Conservation (phyloP, 1,140 invertebrate genomes). For the Sipha flava region DNA sequence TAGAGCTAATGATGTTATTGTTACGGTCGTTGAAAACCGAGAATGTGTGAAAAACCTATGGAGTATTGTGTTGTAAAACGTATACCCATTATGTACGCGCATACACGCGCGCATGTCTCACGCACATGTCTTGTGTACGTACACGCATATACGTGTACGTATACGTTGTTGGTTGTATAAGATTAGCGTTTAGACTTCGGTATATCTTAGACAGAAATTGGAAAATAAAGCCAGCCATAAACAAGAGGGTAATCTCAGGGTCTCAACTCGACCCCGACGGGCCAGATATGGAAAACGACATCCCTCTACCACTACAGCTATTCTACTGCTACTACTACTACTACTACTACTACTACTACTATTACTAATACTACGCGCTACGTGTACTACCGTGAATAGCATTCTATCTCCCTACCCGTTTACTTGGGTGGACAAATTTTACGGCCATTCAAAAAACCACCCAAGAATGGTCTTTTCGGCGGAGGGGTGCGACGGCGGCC, state of each 20-base stretch:
- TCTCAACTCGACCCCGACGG: not conserved
- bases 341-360: too few species aligned
- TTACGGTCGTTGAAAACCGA: not conserved
- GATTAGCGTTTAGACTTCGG: not conserved
- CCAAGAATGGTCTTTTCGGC: not conserved
- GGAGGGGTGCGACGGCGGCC: not conserved
- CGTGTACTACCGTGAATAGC: too few species aligned
- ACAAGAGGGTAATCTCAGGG: constrained; percentile 18
- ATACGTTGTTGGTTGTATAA: not conserved
- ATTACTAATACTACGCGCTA: too few species aligned
- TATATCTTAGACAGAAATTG: constrained; percentile 21
- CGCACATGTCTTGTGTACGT: not conserved
- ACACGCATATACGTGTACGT: not conserved
- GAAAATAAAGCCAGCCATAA: constrained; percentile 21
- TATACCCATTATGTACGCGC: not conserved
- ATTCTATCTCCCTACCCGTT: not conserved
- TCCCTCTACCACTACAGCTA: not conserved
- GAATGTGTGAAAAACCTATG: not conserved
- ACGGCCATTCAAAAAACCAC: constrained; percentile 14
- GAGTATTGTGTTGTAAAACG: not conserved
- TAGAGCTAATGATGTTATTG: too few species aligned
- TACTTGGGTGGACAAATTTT: constrained; percentile 7
- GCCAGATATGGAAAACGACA: constrained; percentile 22
- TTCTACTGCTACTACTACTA: too few species aligned
- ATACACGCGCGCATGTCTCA: not conserved